phyloP scores from a whole-genome alignment of 37 sponge, comb jelly and placozoan species.

The Agelas oroides region DNA sequence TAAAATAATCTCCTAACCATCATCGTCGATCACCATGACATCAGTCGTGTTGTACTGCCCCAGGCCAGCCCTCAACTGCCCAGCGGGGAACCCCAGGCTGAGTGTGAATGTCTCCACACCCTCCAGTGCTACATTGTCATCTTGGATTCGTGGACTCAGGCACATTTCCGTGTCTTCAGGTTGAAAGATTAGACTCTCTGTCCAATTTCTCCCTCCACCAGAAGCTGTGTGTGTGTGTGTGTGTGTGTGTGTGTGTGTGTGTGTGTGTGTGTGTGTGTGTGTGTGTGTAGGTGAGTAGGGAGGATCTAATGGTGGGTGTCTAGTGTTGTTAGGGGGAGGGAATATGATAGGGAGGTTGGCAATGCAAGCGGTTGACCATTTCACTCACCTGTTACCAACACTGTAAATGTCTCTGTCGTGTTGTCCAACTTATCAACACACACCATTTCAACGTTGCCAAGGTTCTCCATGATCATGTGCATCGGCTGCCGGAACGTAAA shows the following conservation, averaged over 20 bases:
- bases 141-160: background rate
- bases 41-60: background rate
- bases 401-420: background rate
- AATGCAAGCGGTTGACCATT: too few species aligned
- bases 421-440: conserved; percentile 5
- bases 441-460: background rate
- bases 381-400: conserved; percentile 30
- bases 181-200: too few species aligned
- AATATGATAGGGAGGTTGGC: too few species aligned
- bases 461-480: conserved; percentile 1
- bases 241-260: too few species aligned
- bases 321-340: too few species aligned
- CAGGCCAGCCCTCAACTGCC: background rate
- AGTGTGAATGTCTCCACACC: conserved; percentile 9
- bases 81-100: background rate
- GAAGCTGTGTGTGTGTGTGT: too few species aligned
- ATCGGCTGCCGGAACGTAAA: conserved; percentile 25
- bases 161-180: background rate
- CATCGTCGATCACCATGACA: conserved; percentile 19
- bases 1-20: conserved; percentile 9
- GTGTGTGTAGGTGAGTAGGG: too few species aligned
- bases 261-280: too few species aligned
- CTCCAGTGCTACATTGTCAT: conserved; percentile 43
- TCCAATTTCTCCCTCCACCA: too few species aligned
- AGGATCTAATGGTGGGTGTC: too few species aligned